Evolutionary conservation across 2,113 vertebrate species (phyloP), one percentile per base, ranked within the genome.

Genomic region (Meriones unguiculatus): DNA sequence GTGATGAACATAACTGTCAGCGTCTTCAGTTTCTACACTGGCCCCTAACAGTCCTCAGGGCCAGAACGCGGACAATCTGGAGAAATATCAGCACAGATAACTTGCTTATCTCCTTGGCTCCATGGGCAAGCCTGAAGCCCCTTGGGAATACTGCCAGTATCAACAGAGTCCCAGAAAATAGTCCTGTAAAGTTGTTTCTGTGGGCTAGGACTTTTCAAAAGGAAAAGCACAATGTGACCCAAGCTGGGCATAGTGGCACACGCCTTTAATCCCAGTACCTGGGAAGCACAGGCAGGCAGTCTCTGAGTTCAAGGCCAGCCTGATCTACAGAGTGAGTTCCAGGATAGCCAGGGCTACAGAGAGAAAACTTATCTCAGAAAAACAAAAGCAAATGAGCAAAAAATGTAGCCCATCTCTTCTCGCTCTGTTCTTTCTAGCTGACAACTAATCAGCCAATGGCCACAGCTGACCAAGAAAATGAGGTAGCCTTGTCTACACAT

Each of bases 161-260:
- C 72, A 25, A 2, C 11, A 76, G 6, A n/a, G 75, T 65, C 72
- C 35, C 57, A 15, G 14, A 57, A 57, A 57, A 57, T 57, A 57
- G 57, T 15, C 57, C 15, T 57, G 12, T 13, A n/a, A n/a, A n/a
- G 54, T 52, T 81, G 46, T 95, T 75, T 84, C 3, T 84, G 18
- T 65, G 18, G 17, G 87, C 90, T 88, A 84, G 89, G 93, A 32
- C 75, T 89, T 80, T 54, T 24, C 41, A 84, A 92, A 87, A 82
- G 57, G 41, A 30, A 38, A 78, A 67, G 90, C 92, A 73, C 72
- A 92, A 87, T 1, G 20, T 82, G 46, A 41, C 13, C 25, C 75
- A 50, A 78, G 50, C 28, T 17, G 28, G 76, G 50, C 50, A 46
- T 4, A 11, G 11, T 75, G 38, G 38, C 9, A 0, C 73, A 32